Base-by-base conservation (phyloP, 1,140 invertebrate species). In the Dendroctonus valens region DNA sequence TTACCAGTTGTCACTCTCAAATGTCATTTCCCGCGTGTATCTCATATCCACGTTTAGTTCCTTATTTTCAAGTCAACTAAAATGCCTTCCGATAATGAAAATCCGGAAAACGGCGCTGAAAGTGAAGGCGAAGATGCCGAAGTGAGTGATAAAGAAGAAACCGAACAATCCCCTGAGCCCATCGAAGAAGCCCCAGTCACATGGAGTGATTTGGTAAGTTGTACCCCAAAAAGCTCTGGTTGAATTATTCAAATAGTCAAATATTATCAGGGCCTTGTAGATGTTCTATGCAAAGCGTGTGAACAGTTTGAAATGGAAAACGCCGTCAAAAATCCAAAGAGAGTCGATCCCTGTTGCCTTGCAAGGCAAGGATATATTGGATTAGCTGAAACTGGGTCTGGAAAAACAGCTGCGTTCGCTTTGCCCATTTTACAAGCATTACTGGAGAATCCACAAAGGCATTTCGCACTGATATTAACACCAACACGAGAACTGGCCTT, bases 371-470 rank as follows among this genome's bases (percentile, higher is more conserved):
- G 97, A 99, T 82, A 86, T 0, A 98, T 99, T 74, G 97, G 96
- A 14, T 80, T 99, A 54, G 96, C 97, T 2, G 96, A 99, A 82
- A 99, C 97, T 5, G 96, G 97, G 6, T 98, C 96, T 6, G 97
- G 97, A 11, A 99, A 99, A 82, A 99, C 97, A 1, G 97, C 91
- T 40, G 94, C 97, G 0, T 99, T 99, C 83, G 94, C 94, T 2
- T 76, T 99, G 59, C 97, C 97, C 0, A 98, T 99, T 71, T 77
- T 99, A 8, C 96, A 99, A 76, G 83, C 89, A 0, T 78, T 99
- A 8, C 79, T 99, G 11, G 89, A 96, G 70, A 92, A 89, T 77
- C 96, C 96, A 6, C 96, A 98, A 75, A 82, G 95, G 75, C 89
- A 97, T 72, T 99, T 97, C 83, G 95, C 94, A 6, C 81, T 99